These are phyloP conservation scores for Neogobius melanostomus DNA, from an alignment of 2,113 vertebrate genomes.

Conservation along the genomic window DNA sequence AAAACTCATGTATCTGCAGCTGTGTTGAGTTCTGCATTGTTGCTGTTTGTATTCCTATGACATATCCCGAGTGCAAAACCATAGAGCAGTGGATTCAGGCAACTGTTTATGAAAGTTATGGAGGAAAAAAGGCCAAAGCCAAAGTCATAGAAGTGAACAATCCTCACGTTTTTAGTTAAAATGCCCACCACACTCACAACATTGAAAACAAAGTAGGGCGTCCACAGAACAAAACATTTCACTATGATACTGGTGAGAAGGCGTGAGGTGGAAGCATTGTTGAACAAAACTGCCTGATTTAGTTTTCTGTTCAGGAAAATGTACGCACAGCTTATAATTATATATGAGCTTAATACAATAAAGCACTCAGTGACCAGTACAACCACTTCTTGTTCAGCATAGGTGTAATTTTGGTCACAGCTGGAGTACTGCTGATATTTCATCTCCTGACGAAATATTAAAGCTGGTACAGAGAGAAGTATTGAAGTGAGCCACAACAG, in stretches of 20 bases:
- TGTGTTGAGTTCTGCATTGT: no score
- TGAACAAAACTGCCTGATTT: slow-evolving; percentile 26
- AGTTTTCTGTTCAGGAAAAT: slow-evolving; percentile 17
- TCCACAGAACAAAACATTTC: slow-evolving; percentile 19
- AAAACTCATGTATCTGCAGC: no score
- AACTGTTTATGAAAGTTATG: slow-evolving; percentile 28
- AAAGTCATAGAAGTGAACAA: neutral
- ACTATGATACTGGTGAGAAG: slow-evolving; percentile 25
- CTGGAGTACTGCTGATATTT: neutral
- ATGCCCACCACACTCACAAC: slow-evolving; percentile 13
- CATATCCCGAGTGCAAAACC: slow-evolving; percentile 17
- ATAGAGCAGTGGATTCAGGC: slow-evolving; percentile 34
- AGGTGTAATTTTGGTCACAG: neutral
- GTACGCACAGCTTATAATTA: slow-evolving; percentile 16
- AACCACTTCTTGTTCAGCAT: neutral
- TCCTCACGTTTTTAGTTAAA: neutral
- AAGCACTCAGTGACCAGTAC: slow-evolving; percentile 17
- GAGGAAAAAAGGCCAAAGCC: neutral
- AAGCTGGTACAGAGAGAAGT: neutral
- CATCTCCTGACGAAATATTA: neutral
- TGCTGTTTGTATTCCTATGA: neutral
- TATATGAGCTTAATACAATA: neutral
- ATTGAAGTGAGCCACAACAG: slow-evolving; percentile 27
- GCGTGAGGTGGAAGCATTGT: slow-evolving; percentile 16
- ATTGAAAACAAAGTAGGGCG: slow-evolving; percentile 23